Base-by-base conservation (phyloP, 1,140 invertebrate species). In the Apis mellifera region DNA sequence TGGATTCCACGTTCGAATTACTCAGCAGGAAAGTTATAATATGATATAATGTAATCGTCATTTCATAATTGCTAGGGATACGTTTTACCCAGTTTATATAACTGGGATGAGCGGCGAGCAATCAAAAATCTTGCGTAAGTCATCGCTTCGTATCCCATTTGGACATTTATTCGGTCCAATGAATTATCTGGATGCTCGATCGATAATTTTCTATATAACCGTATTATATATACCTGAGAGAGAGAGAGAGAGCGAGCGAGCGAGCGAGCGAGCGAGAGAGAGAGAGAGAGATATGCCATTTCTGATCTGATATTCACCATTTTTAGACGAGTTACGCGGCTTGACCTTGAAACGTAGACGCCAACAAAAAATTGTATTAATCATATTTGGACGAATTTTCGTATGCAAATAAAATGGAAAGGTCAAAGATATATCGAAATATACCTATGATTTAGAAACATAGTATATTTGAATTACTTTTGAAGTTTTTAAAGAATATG, bases 101-200 rank as follows among this genome's bases (percentile, higher is more conserved):
- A 87, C 70, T 69, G 81, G 82, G 83, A 66, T 84, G 78, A 82
- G 78, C 66, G 71, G 21, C 59, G 74, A 62, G 75, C 66, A 54
- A 77, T 88, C 85, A 73, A 88, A 88, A 76, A 85, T 75, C 73
- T 88, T 88, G 85, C 85, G 83, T 76, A 87, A 88, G 82, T 71
- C 50, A 62, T 42, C 42, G 42, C 50, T 57, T 23, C n/a, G 32
- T 48, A 57, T 70, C 62, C 57, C 55, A 23, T 68, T 62, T 50
- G 73, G 78, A 81, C 79, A n/a, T 78, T 87, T 50, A 42, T 42
- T 57, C 32, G 50, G 50, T 50, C 57, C n/a, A 59, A n/a, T 50
- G 62, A 65, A 57, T 65, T 72, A 80, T 86, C 62, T 76, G 66
- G 69, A 73, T 69, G 72, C 48, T 50, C 69, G 68, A 87, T 83